These are phyloP conservation scores for Cataglyphis rosenhaueri DNA, from an alignment of 2,888 invertebrate genomes.

Conservation along the genomic window DNA sequence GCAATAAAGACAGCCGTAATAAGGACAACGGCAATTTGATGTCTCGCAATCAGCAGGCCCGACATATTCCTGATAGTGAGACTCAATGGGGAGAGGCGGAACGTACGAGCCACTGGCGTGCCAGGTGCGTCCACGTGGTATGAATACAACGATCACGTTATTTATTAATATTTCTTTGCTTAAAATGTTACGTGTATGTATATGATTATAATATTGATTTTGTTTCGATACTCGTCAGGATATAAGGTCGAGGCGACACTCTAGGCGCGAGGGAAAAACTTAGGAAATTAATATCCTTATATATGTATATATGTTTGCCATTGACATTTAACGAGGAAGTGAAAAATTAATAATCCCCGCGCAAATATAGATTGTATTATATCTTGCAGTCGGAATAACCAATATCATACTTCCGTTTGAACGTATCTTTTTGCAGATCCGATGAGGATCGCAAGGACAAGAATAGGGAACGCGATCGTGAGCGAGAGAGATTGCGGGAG, in stretches of 20 bases:
- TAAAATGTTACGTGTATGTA: not conserved
- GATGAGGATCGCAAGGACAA: constrained; percentile 82
- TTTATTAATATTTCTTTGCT: constrained; percentile 47
- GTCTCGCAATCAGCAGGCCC: constrained; percentile 76
- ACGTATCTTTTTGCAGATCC: constrained; percentile 83
- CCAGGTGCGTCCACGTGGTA: constrained; percentile 85
- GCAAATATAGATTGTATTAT: not conserved
- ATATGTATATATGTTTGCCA: not conserved
- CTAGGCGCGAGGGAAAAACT: not conserved
- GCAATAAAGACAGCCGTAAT: constrained; percentile 69
- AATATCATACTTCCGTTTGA: constrained; percentile 69
- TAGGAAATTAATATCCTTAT: not conserved
- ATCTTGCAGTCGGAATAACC: not conserved
- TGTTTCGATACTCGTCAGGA: constrained; percentile 3
- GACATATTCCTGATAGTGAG: constrained; percentile 84
- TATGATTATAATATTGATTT: constrained; percentile 13
- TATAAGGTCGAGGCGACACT: not conserved
- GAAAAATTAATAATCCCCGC: not conserved
- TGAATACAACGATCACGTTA: constrained; percentile 83
- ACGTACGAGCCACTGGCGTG: constrained; percentile 84
- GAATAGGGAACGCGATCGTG: constrained; percentile 80
- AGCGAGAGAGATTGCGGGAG: constrained; percentile 81
- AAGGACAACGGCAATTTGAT: constrained; percentile 81
- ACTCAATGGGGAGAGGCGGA: constrained; percentile 85
- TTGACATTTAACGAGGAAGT: not conserved